These are phyloP conservation scores for Patagioenas fasciata DNA, from an alignment of 2,113 vertebrate genomes.

Conservation along the genomic window DNA sequence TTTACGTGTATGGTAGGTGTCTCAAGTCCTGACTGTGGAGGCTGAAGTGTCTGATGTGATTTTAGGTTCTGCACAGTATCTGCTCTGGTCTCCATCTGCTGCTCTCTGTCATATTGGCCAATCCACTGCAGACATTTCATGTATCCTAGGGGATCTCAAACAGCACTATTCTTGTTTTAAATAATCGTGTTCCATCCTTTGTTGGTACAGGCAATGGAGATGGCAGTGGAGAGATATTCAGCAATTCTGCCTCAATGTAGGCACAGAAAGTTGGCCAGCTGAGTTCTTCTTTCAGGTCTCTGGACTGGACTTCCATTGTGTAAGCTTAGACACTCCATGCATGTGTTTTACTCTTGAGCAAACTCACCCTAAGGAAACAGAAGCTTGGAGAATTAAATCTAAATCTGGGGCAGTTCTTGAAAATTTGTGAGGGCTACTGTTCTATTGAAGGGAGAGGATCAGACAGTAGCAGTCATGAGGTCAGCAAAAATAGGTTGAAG, in stretches of 20 bases:
- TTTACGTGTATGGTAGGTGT: neutral
- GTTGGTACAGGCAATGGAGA: neutral
- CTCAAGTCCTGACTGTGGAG: neutral
- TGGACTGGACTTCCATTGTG: too few relatives aligned
- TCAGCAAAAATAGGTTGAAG: neutral
- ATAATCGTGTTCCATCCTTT: rapidly evolving
- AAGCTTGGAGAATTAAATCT: neutral
- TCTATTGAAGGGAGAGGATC: neutral
- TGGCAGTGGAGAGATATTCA: neutral
- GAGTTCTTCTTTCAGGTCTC: neutral
- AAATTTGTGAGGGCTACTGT: neutral
- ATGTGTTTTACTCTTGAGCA: neutral
- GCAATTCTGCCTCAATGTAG: neutral
- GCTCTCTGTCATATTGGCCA: neutral
- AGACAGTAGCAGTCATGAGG: neutral
- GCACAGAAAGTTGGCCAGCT: neutral
- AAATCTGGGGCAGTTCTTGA: neutral
- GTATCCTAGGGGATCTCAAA: neutral
- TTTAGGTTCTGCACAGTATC: neutral
- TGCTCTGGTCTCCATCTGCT: neutral
- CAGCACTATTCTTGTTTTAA: neutral
- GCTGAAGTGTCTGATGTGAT: neutral
- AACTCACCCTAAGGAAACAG: neutral
- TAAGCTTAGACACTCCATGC: neutral
- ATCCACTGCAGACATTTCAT: neutral